Conservation (phyloP, 2,797 vertebrate genomes). For the Saxicola maurus region DNA sequence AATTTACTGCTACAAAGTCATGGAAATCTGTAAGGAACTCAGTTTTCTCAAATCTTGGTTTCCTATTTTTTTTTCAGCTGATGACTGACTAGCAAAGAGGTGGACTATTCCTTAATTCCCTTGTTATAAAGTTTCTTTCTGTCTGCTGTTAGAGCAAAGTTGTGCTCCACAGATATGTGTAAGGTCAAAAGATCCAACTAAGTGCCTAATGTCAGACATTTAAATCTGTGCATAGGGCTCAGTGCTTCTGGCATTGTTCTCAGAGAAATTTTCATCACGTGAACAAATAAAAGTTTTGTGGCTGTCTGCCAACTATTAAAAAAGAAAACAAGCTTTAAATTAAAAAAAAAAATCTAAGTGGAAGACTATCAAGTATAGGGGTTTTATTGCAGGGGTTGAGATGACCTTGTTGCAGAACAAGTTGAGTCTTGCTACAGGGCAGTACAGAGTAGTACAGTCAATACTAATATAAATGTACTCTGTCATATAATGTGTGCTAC, state of each 20-base stretch:
- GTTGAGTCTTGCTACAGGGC: neutral
- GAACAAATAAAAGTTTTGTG: neutral
- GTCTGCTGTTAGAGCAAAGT: neutral
- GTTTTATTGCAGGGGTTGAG: neutral
- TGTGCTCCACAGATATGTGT: neutral
- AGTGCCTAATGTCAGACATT: neutral
- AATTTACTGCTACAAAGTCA: neutral
- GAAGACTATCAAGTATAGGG: neutral
- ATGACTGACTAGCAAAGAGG: neutral
- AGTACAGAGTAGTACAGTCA: neutral
- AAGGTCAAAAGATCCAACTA: neutral
- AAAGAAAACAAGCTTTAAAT: neutral
- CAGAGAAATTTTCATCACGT: neutral
- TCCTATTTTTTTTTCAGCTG: neutral
- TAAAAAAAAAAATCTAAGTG: too few relatives aligned
- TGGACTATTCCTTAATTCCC: neutral
- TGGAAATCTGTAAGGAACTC: neutral
- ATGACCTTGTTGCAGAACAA: neutral
- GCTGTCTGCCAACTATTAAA: neutral
- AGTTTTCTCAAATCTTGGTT: neutral
- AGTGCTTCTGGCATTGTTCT: neutral
- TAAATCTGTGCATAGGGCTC: rapidly evolving
- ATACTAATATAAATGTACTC: neutral
- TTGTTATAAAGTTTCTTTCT: neutral
- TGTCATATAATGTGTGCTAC: neutral